These are phyloP conservation scores for Stenolophus ochropezus DNA, from an alignment of 2,888 invertebrate species.

Conservation along the genomic window DNA sequence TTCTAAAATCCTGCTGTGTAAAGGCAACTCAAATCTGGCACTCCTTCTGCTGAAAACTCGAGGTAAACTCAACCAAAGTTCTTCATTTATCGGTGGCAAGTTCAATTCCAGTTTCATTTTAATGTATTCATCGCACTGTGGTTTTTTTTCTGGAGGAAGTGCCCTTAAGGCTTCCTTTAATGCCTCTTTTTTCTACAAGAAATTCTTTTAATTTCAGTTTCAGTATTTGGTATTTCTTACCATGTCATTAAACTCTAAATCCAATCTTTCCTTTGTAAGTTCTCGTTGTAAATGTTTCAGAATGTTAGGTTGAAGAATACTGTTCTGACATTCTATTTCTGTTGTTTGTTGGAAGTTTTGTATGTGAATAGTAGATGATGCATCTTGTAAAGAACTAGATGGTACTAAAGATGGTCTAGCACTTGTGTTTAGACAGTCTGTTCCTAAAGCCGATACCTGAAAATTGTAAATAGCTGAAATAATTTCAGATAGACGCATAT, in stretches of 20 bases:
- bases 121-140: slow-evolving; percentile 74
- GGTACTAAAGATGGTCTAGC: slow-evolving; percentile 80
- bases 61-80: slow-evolving; percentile 81
- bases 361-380: slow-evolving; percentile 44
- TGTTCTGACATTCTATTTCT: slow-evolving; percentile 64
- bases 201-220: too few relatives aligned
- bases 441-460: slow-evolving; percentile 77
- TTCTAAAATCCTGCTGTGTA: slow-evolving; percentile 77
- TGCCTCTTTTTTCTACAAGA: slow-evolving; percentile 78
- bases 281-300: slow-evolving; percentile 81
- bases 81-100: slow-evolving; percentile 74
- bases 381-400: slow-evolving; percentile 69
- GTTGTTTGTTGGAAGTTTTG: slow-evolving; percentile 32
- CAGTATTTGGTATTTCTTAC: too few relatives aligned
- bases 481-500: too few relatives aligned
- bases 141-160: slow-evolving; percentile 68
- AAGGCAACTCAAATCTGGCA: slow-evolving; percentile 84
- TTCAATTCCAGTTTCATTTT: slow-evolving; percentile 74
- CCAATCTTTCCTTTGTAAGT: slow-evolving; percentile 80
- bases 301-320: slow-evolving; percentile 78
- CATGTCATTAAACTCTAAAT: slow-evolving; percentile 81
- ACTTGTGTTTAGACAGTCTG: slow-evolving; percentile 82
- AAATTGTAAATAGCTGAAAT: too few relatives aligned
- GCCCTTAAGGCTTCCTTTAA: slow-evolving; percentile 81
- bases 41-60: slow-evolving; percentile 84